Conservation (phyloP, 1,140 invertebrate species). For the Neodiprion lecontei region DNA sequence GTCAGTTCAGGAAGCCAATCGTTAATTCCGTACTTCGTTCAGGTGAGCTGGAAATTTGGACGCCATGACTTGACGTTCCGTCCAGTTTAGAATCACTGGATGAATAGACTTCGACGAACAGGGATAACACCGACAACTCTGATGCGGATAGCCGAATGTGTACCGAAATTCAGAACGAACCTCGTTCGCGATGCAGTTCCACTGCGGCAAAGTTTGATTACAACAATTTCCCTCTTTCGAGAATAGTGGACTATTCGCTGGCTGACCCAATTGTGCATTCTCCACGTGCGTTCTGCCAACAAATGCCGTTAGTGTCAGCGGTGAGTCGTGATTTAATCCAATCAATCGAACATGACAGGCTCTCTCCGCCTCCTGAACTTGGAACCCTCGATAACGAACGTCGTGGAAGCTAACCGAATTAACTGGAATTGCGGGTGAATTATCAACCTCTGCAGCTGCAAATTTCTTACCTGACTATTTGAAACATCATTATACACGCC, state of each 20-base stretch:
- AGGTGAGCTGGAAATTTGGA: too few relatives aligned
- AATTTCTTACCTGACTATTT: not conserved
- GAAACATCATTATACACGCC: too few relatives aligned
- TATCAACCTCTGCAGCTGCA: not conserved
- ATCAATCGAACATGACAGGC: not conserved
- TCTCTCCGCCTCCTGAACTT: not conserved
- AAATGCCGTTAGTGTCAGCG: conserved; percentile 7
- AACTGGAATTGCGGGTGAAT: not conserved
- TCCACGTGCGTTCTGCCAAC: not conserved
- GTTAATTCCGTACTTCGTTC: not conserved
- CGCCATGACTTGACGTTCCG: too few relatives aligned
- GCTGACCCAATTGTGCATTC: not conserved
- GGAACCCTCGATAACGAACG: not conserved
- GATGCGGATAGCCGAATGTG: too few relatives aligned
- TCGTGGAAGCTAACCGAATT: not conserved
- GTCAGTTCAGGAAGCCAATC: not conserved
- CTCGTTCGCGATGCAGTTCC: not conserved
- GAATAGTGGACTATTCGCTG: not conserved
- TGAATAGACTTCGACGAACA: too few relatives aligned
- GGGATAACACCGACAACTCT: too few relatives aligned
- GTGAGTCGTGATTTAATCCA: not conserved
- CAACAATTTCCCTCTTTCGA: not conserved
- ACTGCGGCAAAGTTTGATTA: not conserved
- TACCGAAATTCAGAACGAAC: too few relatives aligned
- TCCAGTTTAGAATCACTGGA: too few relatives aligned